Conservation (phyloP, 2,888 invertebrate species). For the Petrophora chlorosata region DNA sequence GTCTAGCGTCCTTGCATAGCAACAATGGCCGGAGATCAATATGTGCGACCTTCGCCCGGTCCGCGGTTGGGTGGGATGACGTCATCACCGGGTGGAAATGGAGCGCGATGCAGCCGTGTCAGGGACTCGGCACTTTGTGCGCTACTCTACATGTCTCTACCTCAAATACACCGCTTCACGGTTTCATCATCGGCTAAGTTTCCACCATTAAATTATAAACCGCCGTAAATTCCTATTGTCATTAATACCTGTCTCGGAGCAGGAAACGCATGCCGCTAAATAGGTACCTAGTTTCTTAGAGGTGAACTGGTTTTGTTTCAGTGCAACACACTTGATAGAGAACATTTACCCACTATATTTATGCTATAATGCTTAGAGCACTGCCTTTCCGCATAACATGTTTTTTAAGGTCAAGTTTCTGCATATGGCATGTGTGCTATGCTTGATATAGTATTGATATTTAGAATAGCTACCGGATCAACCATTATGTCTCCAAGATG, state of each 20-base stretch:
- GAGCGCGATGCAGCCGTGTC: slow-evolving; percentile 69
- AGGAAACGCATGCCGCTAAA: slow-evolving; percentile 49
- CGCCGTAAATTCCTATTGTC: slow-evolving; percentile 37
- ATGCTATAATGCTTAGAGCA: slow-evolving; percentile 28
- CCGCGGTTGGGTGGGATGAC: slow-evolving; percentile 66
- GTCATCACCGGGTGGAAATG: slow-evolving; percentile 70
- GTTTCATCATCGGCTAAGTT: slow-evolving; percentile 16
- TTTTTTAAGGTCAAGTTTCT: slow-evolving; percentile 32
- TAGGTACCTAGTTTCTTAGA: slow-evolving; percentile 43
- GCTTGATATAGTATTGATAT: slow-evolving; percentile 12
- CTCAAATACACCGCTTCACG: slow-evolving; percentile 17
- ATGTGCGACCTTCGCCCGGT: slow-evolving; percentile 72
- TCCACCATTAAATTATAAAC: slow-evolving; percentile 18
- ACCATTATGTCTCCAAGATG: slow-evolving; percentile 11
- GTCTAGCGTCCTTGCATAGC: slow-evolving; percentile 32
- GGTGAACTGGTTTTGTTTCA: slow-evolving; percentile 49
- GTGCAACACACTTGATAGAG: slow-evolving; percentile 39
- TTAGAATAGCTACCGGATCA: slow-evolving; percentile 10
- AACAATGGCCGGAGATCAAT: slow-evolving; percentile 74
- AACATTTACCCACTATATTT: slow-evolving; percentile 25
- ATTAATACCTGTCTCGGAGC: slow-evolving; percentile 39
- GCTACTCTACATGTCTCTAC: slow-evolving; percentile 19
- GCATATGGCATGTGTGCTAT: slow-evolving; percentile 17
- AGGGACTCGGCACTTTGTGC: slow-evolving; percentile 47
- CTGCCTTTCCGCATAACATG: slow-evolving; percentile 38